These are phyloP conservation scores for Drosophila peninsularis DNA, from an alignment of 2,888 invertebrate species.

Conservation along the genomic window DNA sequence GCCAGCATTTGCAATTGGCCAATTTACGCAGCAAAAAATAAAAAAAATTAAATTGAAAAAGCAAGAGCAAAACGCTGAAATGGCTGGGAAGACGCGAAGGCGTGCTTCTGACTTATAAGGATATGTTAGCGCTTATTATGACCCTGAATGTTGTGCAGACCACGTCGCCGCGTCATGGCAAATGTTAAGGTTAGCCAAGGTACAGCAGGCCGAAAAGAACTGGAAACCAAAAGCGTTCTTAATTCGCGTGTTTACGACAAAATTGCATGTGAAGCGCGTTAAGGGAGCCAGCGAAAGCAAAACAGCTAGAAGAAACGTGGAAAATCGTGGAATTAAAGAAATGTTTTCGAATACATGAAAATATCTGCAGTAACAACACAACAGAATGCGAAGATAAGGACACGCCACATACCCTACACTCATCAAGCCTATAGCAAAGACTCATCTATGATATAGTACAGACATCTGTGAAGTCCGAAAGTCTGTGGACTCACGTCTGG, in stretches of 20 bases:
- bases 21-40: slow-evolving; percentile 17
- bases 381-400: not conserved
- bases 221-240: slow-evolving; percentile 38
- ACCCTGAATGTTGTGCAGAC: slow-evolving; percentile 50
- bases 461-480: no score
- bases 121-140: slow-evolving; percentile 42
- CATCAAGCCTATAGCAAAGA: no score
- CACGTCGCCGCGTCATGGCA: slow-evolving; percentile 35
- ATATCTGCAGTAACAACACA: slow-evolving; percentile 27
- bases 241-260: slow-evolving; percentile 74
- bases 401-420: not conserved
- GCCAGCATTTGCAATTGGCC: slow-evolving; percentile 40
- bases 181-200: slow-evolving; percentile 63
- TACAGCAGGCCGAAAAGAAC: slow-evolving; percentile 14
- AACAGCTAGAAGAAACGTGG: slow-evolving; percentile 5
- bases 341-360: slow-evolving; percentile 45
- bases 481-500: no score
- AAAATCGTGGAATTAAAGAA: slow-evolving; percentile 8
- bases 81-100: slow-evolving; percentile 42
- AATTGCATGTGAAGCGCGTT: slow-evolving; percentile 58
- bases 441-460: no score
- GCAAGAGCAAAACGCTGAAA: slow-evolving; percentile 29
- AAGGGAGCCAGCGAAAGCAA: slow-evolving; percentile 13
- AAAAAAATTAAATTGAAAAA: slow-evolving; percentile 1
- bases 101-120: slow-evolving; percentile 22